Evolutionary conservation across 2,113 vertebrate species (phyloP).

Genomic region (Heterochromis multidens): DNA sequence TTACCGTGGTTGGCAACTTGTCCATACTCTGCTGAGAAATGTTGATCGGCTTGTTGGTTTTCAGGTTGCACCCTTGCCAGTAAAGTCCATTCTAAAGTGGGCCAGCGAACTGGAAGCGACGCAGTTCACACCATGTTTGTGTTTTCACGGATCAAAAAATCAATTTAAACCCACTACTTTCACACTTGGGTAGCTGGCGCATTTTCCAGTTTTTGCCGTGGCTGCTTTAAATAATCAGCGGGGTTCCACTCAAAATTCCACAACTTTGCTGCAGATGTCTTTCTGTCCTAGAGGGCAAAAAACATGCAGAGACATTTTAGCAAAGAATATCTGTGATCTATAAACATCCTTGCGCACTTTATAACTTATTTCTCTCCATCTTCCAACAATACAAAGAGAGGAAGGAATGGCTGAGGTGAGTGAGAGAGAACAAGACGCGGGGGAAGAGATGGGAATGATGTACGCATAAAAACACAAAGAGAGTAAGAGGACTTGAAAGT

Average conservation of each 20-base stretch:
- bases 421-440: not conserved
- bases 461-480: not conserved
- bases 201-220: slow-evolving; percentile 21
- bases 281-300: not conserved
- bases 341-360: not conserved
- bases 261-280: slow-evolving; percentile 16
- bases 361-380: not conserved
- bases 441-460: not conserved
- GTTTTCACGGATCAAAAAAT: slow-evolving; percentile 46
- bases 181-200: slow-evolving; percentile 21
- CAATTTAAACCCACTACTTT: slow-evolving; percentile 44
- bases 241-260: slow-evolving; percentile 31
- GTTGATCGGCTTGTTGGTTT: slow-evolving; percentile 9
- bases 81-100: slow-evolving; percentile 20
- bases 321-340: slow-evolving; percentile 10
- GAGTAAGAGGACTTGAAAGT: not conserved
- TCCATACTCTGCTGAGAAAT: not conserved
- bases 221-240: slow-evolving; percentile 45
- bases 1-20: not conserved
- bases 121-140: slow-evolving; percentile 52
- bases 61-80: slow-evolving; percentile 23
- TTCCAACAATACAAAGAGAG: slow-evolving; percentile 3
- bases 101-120: slow-evolving; percentile 21
- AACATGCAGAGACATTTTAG: not conserved
- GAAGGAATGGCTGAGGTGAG: not conserved